Evolutionary conservation across 2,113 vertebrate species (phyloP), one percentile per base, ranked within the genome.

Genomic region (Crotalus viridis): DNA sequence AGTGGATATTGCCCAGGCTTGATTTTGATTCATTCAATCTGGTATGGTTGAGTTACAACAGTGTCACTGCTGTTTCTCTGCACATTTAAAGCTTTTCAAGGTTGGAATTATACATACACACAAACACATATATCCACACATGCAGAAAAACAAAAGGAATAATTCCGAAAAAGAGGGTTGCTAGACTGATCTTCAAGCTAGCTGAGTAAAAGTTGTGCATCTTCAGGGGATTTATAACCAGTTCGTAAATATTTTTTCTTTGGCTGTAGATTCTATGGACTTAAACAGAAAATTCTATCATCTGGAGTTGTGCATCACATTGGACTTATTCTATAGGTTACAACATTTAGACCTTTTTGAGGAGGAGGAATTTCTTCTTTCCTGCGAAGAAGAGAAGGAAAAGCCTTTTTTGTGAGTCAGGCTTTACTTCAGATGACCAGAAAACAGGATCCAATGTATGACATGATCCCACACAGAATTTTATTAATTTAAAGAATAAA

Each of bases 11-110:
- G 93, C 87, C 81, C 92, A 88, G 92, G 90, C 54, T 86, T 89
- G 39, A 22, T 93, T 96, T 92, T 89, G 88, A 93, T 94, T 90
- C 91, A 88, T 22, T 52, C 81, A 87, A 90, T 61, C 24, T 91
- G 87, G 7, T 85, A 88, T 22, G 57, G 95, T 81, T 94, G 87
- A 93, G 90, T 92, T 93, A 93, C 90, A 92, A 12, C 74, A 91
- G 95, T 92, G 94, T 93, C 95, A 95, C 85, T 15, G 89, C 90
- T 95, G 92, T 95, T 93, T 92, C 39, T 90, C 89, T 88, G 89
- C 52, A 89, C 0, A 1, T 91, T 89, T 61, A 48, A 92, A 85
- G 51, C 74, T 90, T 93, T 93, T 86, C 85, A 12, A 93, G 87
- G 17, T 94, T 96, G 92, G 85, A 91, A 93, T 95, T 43, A 91